Conservation (phyloP, 2,888 invertebrate genomes). For the Dicranocentrus wangi region DNA sequence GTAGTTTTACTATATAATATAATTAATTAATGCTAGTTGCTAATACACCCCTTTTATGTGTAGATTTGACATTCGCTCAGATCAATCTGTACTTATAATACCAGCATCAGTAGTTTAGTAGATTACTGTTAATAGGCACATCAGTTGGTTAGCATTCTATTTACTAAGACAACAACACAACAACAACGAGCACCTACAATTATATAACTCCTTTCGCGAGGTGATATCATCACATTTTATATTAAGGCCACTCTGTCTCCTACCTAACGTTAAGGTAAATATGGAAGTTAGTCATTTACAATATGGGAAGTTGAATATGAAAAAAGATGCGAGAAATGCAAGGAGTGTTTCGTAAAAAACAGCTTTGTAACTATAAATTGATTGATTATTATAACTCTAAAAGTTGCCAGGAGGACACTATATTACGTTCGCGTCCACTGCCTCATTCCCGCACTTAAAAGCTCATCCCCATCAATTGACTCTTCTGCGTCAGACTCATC, state of each 20-base stretch:
- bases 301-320: neutral
- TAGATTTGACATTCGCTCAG: neutral
- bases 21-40: neutral
- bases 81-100: neutral
- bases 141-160: neutral
- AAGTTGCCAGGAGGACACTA: neutral
- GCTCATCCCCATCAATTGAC: conserved; percentile 55
- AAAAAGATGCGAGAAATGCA: neutral
- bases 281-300: neutral
- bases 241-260: conserved; percentile 7
- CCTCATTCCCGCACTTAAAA: conserved; percentile 63
- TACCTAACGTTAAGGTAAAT: too few relatives aligned
- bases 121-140: neutral
- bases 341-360: neutral
- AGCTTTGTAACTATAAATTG: neutral
- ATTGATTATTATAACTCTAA: neutral
- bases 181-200: neutral
- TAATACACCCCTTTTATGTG: neutral
- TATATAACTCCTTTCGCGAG: neutral
- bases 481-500: conserved; percentile 65
- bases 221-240: neutral
- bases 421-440: conserved; percentile 68
- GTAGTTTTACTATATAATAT: neutral
- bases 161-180: too few relatives aligned
- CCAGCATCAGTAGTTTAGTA: neutral